Evolutionary conservation across 2,888 invertebrate species (phyloP), one percentile per base, ranked within the genome.

Genomic region (Nasonia oneida): DNA sequence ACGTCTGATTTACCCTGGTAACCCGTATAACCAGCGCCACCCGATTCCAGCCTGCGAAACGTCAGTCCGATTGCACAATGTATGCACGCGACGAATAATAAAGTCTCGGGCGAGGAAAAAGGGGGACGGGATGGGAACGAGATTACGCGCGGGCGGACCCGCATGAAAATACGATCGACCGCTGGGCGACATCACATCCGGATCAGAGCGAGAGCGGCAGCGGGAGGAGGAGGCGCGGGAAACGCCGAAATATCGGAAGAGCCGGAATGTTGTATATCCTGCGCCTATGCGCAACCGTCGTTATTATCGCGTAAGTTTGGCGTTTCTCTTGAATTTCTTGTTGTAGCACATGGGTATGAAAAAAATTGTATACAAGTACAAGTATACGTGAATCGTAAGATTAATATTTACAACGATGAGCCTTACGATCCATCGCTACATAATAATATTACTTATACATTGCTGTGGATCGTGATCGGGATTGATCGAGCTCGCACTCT

Each of bases 381-480:
- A 37, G 3, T 10, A 42, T 10, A 42, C 42, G 42, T 29, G 29
- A 1, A 42, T 42, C 10, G 42, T 42, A 42, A 42, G 42, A 42
- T 42, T 42, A 42, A 42, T 42, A 42, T 42, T 8, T 42, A 8
- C 42, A 42, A 8, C 42, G 42, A 42, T 0, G 42, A 14, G 53
- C 53, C 53, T 53, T 53, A 53, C 53, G 42, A 42, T 42, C 42
- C 42, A 1, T 42, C 8, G 42, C 42, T 53, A 5, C 15, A 53
- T 53, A 53, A 53, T 53, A 53, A 53, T 29, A 29, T 29, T 29
- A 29, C 29, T 29, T 29, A 53, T 0, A 67, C 18, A 29, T 67
- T n/a, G 39, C 18, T 53, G 12, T 37, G 50, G 57, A 83, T 73
- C 42, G 42, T 23, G 39, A 67, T 84, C 61, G 67, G 84, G 70